Evolutionary conservation across 2,888 invertebrate species (phyloP).

Genomic region (Microctonus hyperodae): DNA sequence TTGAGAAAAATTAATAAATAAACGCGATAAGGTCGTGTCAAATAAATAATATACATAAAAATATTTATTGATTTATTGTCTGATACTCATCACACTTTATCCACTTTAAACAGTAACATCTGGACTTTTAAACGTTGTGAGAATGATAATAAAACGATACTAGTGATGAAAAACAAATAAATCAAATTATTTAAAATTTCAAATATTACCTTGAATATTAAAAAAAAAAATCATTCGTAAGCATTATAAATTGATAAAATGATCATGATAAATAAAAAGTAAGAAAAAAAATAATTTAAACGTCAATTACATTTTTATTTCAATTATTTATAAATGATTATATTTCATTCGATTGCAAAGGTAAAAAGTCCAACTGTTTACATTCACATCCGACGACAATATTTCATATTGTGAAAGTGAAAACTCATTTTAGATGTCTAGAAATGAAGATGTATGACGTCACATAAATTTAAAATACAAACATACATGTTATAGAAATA

Average conservation of each 20-base stretch:
- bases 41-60: no score
- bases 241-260: no score
- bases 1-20: neutral
- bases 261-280: no score
- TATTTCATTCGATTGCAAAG: neutral
- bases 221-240: no score
- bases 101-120: neutral
- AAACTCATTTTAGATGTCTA: neutral
- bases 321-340: neutral
- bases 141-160: neutral
- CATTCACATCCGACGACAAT: neutral
- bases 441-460: neutral
- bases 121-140: neutral
- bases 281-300: neutral
- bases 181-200: no score
- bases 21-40: neutral
- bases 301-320: neutral
- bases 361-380: neutral
- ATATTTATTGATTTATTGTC: neutral
- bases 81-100: neutral
- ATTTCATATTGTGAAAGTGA: neutral
- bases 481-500: no score
- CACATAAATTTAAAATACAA: neutral
- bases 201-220: no score
- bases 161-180: neutral